Evolutionary conservation across 2,888 invertebrate genomes (phyloP).

Genomic region (Dinocampus coccinellae): DNA sequence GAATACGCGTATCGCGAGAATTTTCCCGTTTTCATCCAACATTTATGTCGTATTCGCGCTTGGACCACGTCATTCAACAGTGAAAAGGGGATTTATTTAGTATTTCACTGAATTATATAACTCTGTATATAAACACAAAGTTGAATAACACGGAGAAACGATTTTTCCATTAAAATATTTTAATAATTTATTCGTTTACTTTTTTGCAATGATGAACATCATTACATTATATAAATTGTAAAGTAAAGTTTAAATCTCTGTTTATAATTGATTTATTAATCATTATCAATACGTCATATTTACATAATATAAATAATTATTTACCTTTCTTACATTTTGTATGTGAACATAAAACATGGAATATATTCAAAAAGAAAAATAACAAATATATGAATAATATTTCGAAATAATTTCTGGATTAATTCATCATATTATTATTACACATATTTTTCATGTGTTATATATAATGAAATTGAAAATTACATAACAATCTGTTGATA

Average conservation of each 20-base stretch:
- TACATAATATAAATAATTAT: no score
- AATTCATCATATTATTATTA: background rate
- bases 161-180: slow-evolving; percentile 12
- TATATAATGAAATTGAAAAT: background rate
- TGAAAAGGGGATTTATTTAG: slow-evolving; percentile 14
- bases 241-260: background rate
- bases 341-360: no score
- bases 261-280: no score
- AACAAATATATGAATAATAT: background rate
- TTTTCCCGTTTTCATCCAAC: slow-evolving; percentile 20
- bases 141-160: background rate
- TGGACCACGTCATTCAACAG: slow-evolving; percentile 23
- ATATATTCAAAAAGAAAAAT: background rate
- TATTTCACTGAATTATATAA: slow-evolving; percentile 17
- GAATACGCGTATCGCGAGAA: slow-evolving; percentile 13
- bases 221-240: background rate
- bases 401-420: no score
- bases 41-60: slow-evolving; percentile 17
- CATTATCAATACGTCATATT: no score
- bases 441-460: background rate
- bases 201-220: background rate
- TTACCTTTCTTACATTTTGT: no score
- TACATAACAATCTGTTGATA: background rate
- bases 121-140: background rate
- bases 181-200: slow-evolving; percentile 5